Conservation (phyloP, 1,140 invertebrate species). For the Cyrtorhinus lividipennis region DNA sequence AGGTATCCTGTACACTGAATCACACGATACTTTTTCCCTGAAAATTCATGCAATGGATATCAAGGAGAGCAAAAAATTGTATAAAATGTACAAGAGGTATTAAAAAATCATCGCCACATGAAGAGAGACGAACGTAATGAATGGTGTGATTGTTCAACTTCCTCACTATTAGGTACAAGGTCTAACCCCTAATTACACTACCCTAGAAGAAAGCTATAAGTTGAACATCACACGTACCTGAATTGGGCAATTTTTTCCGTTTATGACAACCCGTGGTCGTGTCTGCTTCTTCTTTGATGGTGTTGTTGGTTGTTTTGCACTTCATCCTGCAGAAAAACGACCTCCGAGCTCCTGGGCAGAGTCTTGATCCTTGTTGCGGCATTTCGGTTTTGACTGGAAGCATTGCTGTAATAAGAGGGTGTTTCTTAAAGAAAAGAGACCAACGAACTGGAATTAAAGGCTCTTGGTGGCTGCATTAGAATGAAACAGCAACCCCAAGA, state of each 20-base stretch:
- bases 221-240: constrained; percentile 25
- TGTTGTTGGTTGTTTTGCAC: constrained; percentile 40
- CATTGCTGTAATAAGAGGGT: constrained; percentile 56
- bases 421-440: not conserved
- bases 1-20: constrained; percentile 83
- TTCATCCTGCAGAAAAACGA: constrained; percentile 93
- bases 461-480: no score
- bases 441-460: not conserved
- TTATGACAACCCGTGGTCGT: constrained; percentile 43
- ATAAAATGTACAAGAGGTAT: no score
- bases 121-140: no score
- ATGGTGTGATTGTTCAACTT: no score
- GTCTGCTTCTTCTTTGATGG: constrained; percentile 59
- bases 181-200: no score
- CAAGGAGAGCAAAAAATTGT: no score
- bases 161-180: no score
- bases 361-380: constrained; percentile 50
- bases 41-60: no score
- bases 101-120: no score
- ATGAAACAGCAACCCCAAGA: not conserved
- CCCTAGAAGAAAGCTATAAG: no score
- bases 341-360: constrained; percentile 74
- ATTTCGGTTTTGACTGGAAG: constrained; percentile 77
- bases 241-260: constrained; percentile 47
- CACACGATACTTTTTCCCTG: constrained; percentile 61